A percentile compares a stretch with the other conserved stretches of the same genome.
Evolutionary conservation across 2,797 vertebrate genomes (phyloP).

Genomic region (Hapalemur alaotrensis): DNA sequence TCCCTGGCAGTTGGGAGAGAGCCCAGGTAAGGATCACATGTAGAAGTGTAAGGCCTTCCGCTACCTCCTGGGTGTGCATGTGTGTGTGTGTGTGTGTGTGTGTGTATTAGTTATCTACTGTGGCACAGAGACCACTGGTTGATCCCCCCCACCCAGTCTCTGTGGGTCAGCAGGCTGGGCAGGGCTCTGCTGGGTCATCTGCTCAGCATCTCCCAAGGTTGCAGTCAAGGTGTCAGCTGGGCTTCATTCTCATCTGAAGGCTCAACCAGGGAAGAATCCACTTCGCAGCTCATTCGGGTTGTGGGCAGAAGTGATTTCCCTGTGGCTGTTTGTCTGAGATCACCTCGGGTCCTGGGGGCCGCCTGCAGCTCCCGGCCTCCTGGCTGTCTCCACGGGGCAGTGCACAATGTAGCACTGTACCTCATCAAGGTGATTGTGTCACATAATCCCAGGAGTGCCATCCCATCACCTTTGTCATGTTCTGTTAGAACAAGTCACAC

Average conservation of each 20-base stretch:
- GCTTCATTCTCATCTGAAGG: background rate
- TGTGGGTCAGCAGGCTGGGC: rapidly evolving
- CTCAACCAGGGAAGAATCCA: background rate
- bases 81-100: too few relatives aligned
- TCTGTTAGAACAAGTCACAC: background rate
- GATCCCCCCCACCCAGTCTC: background rate
- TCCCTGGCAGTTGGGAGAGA: background rate
- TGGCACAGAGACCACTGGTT: background rate
- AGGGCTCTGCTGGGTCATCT: background rate
- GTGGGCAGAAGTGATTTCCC: background rate
- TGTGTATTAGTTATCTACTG: background rate
- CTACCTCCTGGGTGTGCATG: too few relatives aligned
- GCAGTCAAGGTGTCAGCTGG: background rate
- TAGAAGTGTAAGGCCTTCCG: background rate
- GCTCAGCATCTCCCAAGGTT: background rate
- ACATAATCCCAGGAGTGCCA: background rate
- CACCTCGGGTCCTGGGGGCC: background rate
- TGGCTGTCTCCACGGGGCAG: too few relatives aligned
- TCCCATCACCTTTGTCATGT: background rate
- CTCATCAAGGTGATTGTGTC: background rate
- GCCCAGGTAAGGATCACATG: background rate
- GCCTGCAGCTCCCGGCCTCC: background rate
- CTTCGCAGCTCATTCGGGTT: background rate
- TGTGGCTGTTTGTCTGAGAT: background rate
- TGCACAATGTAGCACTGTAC: background rate